Base-by-base conservation (phyloP, 2,888 invertebrate genomes). In the Caenorhabditis doughertyi region DNA sequence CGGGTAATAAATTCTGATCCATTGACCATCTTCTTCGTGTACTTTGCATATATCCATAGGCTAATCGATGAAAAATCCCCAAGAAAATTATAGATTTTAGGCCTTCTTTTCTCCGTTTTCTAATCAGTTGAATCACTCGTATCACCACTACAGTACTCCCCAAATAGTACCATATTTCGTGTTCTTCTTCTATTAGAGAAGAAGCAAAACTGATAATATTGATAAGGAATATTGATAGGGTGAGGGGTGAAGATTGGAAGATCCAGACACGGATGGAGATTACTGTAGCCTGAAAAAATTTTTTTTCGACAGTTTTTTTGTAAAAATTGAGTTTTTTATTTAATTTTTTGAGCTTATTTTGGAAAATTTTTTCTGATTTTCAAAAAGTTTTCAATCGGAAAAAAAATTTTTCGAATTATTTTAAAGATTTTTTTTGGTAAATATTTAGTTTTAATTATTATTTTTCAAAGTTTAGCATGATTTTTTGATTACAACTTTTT, bases 141-240 rank as follows among this genome's bases (percentile, higher is more conserved):
- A 62, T 32, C 8, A 25, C 64, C 7, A 81, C 49, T 25, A 62
- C 27, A 2, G 71, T 76, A 32, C 60, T 81, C 44, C 51, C 39
- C 64, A 81, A 29, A 21, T 68, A 82, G 55, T 64, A 90, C 90
- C 90, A 90, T 11, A 89, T 65, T 42, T 89, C 90, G 49, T 90
- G 89, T 65, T 90, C 90, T 72, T 90, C 89, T 72, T 90, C 90
- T 23, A 88, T 85, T 32, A 87, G 83, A 76, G 89, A 89, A 18
- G 89, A 89, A 0, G 90, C 79, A 55, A 89, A 87, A 65, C 47
- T 79, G 18, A 51, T 64, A 1, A 82, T 5, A 35, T 77, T 82
- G 4, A 82, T 3, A 0, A 65, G 27, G n/a, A 81, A 71, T 27
- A 74, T 35, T 23, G 42, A 39, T 11, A 72, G 25, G 42, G 62